A percentile compares a stretch with the other conserved stretches of the same genome.
Evolutionary conservation across 2,888 invertebrate species (phyloP).

Genomic region (Eilema griseolum): DNA sequence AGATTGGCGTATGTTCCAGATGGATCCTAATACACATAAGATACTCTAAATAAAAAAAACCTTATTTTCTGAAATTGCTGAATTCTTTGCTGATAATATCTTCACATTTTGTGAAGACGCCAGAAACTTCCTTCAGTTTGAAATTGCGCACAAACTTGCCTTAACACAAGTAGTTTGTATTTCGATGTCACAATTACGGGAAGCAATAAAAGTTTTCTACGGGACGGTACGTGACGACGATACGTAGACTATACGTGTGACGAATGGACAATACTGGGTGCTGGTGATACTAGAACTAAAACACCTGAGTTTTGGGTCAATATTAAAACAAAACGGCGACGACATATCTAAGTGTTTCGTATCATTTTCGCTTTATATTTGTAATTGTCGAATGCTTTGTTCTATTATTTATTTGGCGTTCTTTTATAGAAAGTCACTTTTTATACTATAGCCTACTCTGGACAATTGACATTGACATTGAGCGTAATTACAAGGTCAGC

Average conservation of each 20-base stretch:
- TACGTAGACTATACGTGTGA: slow-evolving; percentile 78
- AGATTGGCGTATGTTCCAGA: no score
- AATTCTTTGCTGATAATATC: not conserved
- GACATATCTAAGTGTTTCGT: not conserved
- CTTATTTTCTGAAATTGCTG: not conserved
- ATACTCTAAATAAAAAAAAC: not conserved
- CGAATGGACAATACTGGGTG: slow-evolving; percentile 70
- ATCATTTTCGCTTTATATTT: not conserved
- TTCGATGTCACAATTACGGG: slow-evolving; percentile 73
- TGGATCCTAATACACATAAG: not conserved
- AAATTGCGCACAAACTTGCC: slow-evolving; percentile 49
- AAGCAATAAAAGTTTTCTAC: slow-evolving; percentile 77
- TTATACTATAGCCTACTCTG: not conserved
- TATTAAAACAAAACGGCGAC: no score
- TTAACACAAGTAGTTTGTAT: slow-evolving; percentile 58
- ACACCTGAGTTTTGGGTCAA: not conserved
- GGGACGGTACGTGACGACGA: slow-evolving; percentile 72
- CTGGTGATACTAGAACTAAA: slow-evolving; percentile 28
- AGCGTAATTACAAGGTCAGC: not conserved
- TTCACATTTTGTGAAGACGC: slow-evolving; percentile 12
- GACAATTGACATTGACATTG: no score
- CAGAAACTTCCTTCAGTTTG: slow-evolving; percentile 24
- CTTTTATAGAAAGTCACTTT: not conserved
- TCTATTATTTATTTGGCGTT: not conserved
- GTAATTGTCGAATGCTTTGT: not conserved